phyloP scores from a whole-genome alignment of 2,888 invertebrate species.

The Zygothrica quintamaculata region DNA sequence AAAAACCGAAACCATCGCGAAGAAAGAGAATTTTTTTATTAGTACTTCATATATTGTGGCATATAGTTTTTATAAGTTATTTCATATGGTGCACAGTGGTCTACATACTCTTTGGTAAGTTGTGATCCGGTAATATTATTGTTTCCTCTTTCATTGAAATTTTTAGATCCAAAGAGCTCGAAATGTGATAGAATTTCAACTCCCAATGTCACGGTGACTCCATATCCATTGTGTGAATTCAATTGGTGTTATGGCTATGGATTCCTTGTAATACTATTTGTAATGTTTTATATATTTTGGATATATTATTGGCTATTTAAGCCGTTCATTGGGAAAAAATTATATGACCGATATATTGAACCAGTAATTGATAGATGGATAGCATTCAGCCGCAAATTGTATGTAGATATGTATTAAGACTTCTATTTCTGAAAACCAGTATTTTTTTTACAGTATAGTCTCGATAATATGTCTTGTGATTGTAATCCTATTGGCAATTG shows the following conservation, averaged over 20 bases:
- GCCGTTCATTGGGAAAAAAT: constrained; percentile 34
- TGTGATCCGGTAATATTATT: no score
- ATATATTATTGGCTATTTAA: constrained; percentile 52
- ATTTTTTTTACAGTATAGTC: constrained; percentile 30
- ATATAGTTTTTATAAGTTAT: constrained; percentile 35
- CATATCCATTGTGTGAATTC: constrained; percentile 3
- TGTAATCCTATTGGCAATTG: not conserved
- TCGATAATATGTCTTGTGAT: constrained; percentile 26
- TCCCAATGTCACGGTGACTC: no score
- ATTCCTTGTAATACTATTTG: constrained; percentile 19
- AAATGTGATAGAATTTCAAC: no score
- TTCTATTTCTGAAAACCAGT: no score
- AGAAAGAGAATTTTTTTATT: not conserved
- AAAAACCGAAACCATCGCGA: not conserved
- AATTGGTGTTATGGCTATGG: constrained; percentile 49
- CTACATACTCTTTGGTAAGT: constrained; percentile 30
- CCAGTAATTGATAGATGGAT: constrained; percentile 44
- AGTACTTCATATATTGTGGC: constrained; percentile 26
- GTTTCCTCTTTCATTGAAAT: no score
- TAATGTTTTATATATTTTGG: constrained; percentile 40
- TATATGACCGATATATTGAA: constrained; percentile 35
- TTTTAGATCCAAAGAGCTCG: no score
- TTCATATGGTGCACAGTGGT: constrained; percentile 31
- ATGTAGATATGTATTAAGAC: constrained; percentile 16
- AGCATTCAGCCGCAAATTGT: constrained; percentile 41